A percentile compares a stretch with the other conserved stretches of the same genome.
Evolutionary conservation across 2,113 vertebrate genomes (phyloP).

Genomic region (Gallinago paraguaiae): DNA sequence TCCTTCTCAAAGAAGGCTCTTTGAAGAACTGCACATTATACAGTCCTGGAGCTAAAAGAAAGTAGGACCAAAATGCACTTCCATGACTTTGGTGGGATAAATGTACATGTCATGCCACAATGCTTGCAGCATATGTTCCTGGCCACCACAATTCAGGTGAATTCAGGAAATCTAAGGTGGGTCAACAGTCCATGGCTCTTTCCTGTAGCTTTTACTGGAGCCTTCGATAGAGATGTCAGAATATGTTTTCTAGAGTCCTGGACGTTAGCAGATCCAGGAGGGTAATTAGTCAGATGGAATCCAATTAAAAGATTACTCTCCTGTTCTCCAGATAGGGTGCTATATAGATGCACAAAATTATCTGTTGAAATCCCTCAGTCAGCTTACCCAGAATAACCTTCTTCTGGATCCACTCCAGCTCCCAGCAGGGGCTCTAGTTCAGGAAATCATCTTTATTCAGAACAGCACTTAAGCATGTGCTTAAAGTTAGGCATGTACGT

Average conservation of each 20-base stretch:
- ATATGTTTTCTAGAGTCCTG: background rate
- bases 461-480: background rate
- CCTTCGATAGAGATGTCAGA: background rate
- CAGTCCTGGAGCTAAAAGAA: background rate
- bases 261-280: background rate
- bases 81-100: background rate
- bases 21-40: background rate
- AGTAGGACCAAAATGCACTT: background rate
- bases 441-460: background rate
- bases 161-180: background rate
- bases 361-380: slow-evolving; percentile 17
- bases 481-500: background rate
- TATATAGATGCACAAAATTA: background rate
- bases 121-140: background rate
- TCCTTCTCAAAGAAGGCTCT: background rate
- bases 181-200: background rate
- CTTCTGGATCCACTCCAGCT: slow-evolving; percentile 20
- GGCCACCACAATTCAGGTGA: background rate
- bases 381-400: slow-evolving; percentile 23
- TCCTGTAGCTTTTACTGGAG: background rate
- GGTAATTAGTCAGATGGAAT: background rate
- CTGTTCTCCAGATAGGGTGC: background rate
- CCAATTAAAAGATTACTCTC: slow-evolving; percentile 32
- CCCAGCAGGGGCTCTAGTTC: background rate
- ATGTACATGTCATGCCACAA: background rate